Evolutionary conservation across 1,140 invertebrate species (phyloP).

Genomic region (Ridgeia piscesae): DNA sequence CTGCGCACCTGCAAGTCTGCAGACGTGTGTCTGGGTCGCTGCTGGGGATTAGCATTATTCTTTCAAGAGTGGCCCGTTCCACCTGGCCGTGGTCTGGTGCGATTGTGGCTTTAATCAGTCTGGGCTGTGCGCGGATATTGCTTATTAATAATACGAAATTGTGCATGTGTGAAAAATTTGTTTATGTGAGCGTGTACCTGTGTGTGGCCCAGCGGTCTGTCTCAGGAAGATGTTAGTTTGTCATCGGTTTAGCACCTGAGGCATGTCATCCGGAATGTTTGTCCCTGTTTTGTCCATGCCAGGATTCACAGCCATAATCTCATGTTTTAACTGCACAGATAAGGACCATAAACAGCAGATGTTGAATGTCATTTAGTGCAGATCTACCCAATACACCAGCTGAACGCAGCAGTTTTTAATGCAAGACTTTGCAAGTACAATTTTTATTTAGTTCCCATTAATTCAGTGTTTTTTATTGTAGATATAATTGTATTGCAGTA

Average conservation of each 20-base stretch:
- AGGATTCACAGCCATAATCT: not conserved
- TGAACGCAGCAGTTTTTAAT: not conserved
- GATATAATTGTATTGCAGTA: not conserved
- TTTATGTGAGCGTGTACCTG: not conserved
- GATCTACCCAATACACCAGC: not conserved
- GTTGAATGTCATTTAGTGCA: slow-evolving; percentile 1
- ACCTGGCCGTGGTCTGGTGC: not conserved
- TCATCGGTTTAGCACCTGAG: not conserved
- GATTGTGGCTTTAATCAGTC: not conserved
- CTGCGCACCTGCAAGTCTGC: not conserved
- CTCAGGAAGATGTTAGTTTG: not conserved
- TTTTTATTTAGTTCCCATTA: not conserved
- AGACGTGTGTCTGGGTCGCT: not conserved
- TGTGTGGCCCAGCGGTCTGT: not conserved
- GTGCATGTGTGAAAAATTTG: not conserved
- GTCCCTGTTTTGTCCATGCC: not conserved
- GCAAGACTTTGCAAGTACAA: not conserved
- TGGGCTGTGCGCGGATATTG: not conserved
- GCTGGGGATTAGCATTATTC: not conserved
- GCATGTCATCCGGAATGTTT: not conserved
- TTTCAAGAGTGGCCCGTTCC: not conserved
- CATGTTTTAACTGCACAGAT: not conserved
- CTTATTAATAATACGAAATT: not conserved
- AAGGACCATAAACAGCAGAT: not conserved
- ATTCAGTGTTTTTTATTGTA: not conserved